Percentiles rank a stretch among this genome's conserved stretches.
These are phyloP conservation scores for Perca fluviatilis DNA, from an alignment of 2,113 vertebrate species.

Conservation along the genomic window DNA sequence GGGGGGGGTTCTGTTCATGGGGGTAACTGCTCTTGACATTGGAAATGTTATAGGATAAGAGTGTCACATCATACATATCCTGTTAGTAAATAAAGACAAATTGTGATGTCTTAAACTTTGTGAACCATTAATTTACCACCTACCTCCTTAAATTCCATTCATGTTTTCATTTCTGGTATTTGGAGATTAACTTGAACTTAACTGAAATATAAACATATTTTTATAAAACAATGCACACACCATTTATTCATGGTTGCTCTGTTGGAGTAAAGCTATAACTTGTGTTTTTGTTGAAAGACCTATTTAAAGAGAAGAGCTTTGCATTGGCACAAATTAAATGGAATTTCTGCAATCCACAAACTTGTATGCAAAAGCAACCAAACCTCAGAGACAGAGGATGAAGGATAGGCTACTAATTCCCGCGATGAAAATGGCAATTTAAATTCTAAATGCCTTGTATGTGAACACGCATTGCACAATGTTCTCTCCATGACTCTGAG, in stretches of 20 bases:
- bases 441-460: neutral
- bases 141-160: neutral
- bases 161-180: neutral
- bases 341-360: neutral
- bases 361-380: slow-evolving; percentile 3
- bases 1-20: too few species aligned
- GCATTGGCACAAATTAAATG: neutral
- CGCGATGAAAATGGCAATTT: neutral
- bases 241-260: neutral
- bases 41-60: slow-evolving; percentile 56
- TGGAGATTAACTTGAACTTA: neutral
- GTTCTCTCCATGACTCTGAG: slow-evolving; percentile 1
- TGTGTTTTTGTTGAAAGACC: neutral
- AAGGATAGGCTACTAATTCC: neutral
- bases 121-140: neutral
- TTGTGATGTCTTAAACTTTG: slow-evolving; percentile 12
- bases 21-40: slow-evolving; percentile 53
- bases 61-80: slow-evolving; percentile 47
- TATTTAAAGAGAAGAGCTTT: neutral
- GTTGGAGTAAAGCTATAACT: neutral
- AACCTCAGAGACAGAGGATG: slow-evolving; percentile 4
- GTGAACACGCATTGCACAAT: neutral
- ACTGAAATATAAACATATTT: neutral
- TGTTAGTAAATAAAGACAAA: slow-evolving; percentile 71
- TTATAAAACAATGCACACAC: too few species aligned